Evolutionary conservation across 2,113 vertebrate species (phyloP).

Genomic region (Polypterus senegalus): DNA sequence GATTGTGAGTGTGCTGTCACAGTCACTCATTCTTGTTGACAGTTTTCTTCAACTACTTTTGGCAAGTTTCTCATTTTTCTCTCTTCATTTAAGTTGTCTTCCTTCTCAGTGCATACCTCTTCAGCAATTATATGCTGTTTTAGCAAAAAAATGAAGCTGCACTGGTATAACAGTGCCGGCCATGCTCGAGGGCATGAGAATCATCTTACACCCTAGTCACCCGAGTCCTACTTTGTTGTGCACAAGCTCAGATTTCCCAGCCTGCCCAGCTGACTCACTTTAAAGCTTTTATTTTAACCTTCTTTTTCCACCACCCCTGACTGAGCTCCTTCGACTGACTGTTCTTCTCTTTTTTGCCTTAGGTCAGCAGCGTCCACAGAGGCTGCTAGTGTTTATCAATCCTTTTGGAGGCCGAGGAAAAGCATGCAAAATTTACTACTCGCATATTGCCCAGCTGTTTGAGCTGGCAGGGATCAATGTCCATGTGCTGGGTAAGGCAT

Average conservation of each 20-base stretch:
- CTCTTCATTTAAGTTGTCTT: too few relatives aligned
- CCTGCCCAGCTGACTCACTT: not conserved
- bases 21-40: too few relatives aligned
- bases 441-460: constrained; percentile 52
- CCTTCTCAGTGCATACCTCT: too few relatives aligned
- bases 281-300: not conserved
- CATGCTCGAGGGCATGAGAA: not conserved
- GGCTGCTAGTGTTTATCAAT: constrained; percentile 63
- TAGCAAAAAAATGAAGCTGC: too few relatives aligned
- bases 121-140: too few relatives aligned
- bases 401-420: constrained; percentile 55
- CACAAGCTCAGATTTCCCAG: not conserved
- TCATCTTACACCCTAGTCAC: not conserved
- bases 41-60: too few relatives aligned
- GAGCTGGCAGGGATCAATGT: constrained; percentile 60
- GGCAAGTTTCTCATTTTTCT: too few relatives aligned
- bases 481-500: constrained; percentile 53
- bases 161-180: too few relatives aligned
- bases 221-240: not conserved
- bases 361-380: constrained; percentile 38
- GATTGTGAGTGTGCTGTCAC: too few relatives aligned
- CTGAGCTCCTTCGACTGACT: not conserved
- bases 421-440: constrained; percentile 51
- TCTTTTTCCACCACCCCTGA: not conserved
- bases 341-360: not conserved